These are phyloP conservation scores for Catharus minimus DNA, from an alignment of 2,113 vertebrate species.

Conservation along the genomic window DNA sequence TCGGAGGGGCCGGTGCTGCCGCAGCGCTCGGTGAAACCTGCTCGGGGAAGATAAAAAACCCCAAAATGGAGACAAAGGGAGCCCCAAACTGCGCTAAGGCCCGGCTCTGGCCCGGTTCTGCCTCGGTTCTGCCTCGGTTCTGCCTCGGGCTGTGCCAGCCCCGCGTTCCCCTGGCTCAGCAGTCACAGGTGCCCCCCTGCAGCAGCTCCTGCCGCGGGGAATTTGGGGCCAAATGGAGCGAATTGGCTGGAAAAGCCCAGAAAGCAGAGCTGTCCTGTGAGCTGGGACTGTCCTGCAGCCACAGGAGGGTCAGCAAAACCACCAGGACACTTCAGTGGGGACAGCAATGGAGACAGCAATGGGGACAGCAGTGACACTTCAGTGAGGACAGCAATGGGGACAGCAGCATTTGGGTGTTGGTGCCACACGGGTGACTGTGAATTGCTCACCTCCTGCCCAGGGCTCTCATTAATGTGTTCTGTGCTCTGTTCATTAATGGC, in stretches of 20 bases:
- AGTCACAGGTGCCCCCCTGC: no score
- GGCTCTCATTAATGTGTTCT: not conserved
- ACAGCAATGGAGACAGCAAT: no score
- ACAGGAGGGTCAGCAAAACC: fast-evolving
- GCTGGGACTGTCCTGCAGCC: fast-evolving
- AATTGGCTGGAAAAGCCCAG: fast-evolving
- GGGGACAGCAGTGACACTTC: not conserved
- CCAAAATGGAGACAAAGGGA: fast-evolving
- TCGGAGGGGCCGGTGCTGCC: not conserved
- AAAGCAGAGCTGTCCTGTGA: fast-evolving
- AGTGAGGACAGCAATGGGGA: fast-evolving
- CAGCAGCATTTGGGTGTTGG: fast-evolving
- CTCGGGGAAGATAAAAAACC: fast-evolving
- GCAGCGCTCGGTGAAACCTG: no score
- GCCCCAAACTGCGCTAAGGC: fast-evolving
- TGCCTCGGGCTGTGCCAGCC: not conserved
- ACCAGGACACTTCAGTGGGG: fast-evolving
- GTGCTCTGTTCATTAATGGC: fast-evolving
- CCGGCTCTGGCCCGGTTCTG: no score
- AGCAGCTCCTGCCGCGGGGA: not conserved
- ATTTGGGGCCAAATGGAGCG: fast-evolving
- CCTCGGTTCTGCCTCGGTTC: no score
- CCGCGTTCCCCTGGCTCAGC: not conserved
- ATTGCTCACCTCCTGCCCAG: fast-evolving
- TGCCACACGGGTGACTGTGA: fast-evolving